phyloP scores from a whole-genome alignment of 2,888 invertebrate species.

The Athalia circularis region DNA sequence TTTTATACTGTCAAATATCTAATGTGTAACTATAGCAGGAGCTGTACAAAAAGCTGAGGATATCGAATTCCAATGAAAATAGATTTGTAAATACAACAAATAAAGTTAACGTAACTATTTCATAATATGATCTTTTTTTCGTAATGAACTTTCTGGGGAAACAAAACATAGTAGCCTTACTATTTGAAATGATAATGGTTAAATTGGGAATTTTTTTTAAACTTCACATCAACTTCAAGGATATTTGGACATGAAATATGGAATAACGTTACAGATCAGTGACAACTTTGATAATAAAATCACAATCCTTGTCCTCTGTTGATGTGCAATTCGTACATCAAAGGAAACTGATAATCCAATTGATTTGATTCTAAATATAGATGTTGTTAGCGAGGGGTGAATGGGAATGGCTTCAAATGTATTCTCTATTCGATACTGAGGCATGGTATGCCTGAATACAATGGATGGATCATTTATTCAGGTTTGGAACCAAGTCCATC shows the following conservation, averaged over 20 bases:
- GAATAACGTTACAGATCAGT: no score
- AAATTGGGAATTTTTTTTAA: no score
- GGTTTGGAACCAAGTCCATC: not conserved
- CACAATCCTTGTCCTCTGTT: not conserved
- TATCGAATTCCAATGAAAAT: not conserved
- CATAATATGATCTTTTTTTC: not conserved
- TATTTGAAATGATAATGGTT: no score
- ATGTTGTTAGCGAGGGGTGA: constrained; percentile 19
- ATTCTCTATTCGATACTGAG: not conserved
- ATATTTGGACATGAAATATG: not conserved
- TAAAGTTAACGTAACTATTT: constrained; percentile 30
- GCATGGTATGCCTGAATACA: not conserved
- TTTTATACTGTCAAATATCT: constrained; percentile 34
- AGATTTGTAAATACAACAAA: constrained; percentile 32
- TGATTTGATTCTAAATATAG: constrained; percentile 52
- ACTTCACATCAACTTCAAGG: not conserved
- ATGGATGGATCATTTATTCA: not conserved
- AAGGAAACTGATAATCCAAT: constrained; percentile 41
- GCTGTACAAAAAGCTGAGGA: constrained; percentile 28
- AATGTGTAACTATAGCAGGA: constrained; percentile 15
- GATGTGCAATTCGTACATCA: not conserved
- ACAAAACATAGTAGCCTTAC: not conserved
- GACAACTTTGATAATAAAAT: not conserved
- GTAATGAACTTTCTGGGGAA: not conserved
- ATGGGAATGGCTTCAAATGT: not conserved